These are phyloP conservation scores for Grammomys surdaster DNA, from an alignment of 2,113 vertebrate genomes.

Conservation along the genomic window DNA sequence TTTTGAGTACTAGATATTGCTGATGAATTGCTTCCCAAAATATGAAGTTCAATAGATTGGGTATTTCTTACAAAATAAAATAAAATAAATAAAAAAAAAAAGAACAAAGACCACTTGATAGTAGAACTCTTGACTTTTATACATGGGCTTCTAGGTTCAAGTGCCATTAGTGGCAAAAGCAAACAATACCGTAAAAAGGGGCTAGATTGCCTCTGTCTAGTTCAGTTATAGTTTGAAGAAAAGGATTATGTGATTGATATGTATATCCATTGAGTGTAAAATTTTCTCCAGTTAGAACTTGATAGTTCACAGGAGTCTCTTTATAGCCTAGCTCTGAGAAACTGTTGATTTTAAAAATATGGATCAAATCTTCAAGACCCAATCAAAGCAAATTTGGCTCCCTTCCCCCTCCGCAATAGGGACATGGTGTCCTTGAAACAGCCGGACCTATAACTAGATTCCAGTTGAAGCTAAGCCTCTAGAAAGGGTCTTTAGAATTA, in stretches of 20 bases:
- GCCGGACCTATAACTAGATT: conserved; percentile 87
- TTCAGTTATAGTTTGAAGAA: background rate
- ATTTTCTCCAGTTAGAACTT: background rate
- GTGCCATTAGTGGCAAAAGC: background rate
- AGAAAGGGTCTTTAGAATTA: conserved; percentile 89
- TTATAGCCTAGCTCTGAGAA: conserved; percentile 67
- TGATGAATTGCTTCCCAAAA: conserved; percentile 45
- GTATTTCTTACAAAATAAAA: conserved; percentile 49
- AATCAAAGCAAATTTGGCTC: conserved; percentile 82
- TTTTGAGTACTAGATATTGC: conserved; percentile 38
- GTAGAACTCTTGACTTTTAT: background rate
- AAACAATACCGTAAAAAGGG: background rate
- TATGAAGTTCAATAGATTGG: background rate
- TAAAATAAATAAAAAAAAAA: background rate
- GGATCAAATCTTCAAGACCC: conserved; percentile 78
- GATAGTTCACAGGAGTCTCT: conserved; percentile 66
- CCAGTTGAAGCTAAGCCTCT: conserved; percentile 86
- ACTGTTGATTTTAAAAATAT: conserved; percentile 80
- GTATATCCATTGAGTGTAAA: background rate
- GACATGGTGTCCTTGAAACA: conserved; percentile 88
- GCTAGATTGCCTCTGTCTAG: background rate
- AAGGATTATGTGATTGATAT: background rate
- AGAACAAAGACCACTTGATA: background rate
- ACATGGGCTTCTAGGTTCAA: background rate
- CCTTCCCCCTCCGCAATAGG: conserved; percentile 71